Percentiles rank a stretch among this genome's conserved stretches.
phyloP scores from a whole-genome alignment of 1,140 invertebrate genomes.

The Bombus sibiricus region DNA sequence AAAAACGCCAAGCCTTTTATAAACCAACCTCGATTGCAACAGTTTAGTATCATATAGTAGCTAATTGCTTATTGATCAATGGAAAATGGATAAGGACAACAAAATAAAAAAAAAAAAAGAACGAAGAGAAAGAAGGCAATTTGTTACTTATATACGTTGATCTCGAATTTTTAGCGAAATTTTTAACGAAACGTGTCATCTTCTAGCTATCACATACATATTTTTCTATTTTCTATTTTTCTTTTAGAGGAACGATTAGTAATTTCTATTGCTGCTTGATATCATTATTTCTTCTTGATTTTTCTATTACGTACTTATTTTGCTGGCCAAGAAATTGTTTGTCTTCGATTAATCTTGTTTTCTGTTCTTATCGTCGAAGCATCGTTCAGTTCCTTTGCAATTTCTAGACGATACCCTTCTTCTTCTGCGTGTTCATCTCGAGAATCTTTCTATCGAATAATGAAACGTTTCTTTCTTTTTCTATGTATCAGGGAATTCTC shows the following conservation, averaged over 20 bases:
- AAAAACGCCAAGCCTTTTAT: constrained; percentile 1
- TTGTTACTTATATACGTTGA: background rate
- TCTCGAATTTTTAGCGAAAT: background rate
- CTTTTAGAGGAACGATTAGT: background rate
- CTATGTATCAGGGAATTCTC: background rate
- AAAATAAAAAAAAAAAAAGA: too few species aligned
- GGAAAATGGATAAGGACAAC: background rate
- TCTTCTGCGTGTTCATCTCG: background rate
- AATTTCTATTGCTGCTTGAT: background rate
- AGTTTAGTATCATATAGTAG: background rate
- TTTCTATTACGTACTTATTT: background rate
- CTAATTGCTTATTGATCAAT: background rate
- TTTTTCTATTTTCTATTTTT: background rate
- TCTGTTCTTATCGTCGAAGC: background rate
- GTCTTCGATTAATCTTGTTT: background rate
- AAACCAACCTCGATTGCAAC: constrained; percentile 28
- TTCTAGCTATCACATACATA: background rate
- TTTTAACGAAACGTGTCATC: background rate
- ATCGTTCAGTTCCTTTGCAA: background rate
- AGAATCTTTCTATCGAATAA: background rate
- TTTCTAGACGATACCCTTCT: background rate
- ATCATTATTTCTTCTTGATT: background rate
- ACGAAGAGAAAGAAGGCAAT: background rate
- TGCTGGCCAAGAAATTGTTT: background rate
- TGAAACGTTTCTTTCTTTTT: background rate